Base-by-base conservation (phyloP, 23 tunicate species). In the Styela plicata region DNA sequence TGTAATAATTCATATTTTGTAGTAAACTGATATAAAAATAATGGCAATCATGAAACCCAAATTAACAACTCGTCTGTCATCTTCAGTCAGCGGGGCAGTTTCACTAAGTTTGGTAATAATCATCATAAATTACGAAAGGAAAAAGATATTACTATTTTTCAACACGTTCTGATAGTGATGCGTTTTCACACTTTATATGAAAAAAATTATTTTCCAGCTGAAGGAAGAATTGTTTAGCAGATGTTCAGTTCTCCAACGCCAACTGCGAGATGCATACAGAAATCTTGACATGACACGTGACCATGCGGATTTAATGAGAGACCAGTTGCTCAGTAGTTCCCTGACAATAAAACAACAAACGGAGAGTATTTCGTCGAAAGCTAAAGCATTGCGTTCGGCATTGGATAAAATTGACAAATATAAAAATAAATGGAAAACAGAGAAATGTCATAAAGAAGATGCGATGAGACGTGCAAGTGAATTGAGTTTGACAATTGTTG, bases 251-350 rank as follows among this genome's bases (percentile, higher is more conserved):
- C n/a, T n/a, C n/a, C n/a, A n/a, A n/a, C n/a, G 57, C 57, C 86
- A 74, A 36, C 61, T 88, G 31, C 24, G 25, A 35, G 89, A 90
- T 63, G 89, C 96, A 31, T 68, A 74, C 33, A 52, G 28, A 16
- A 89, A 89, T 16, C 57, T 85, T 24, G 44, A 73, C 7, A 25
- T 82, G 26, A 76, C 96, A 29, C 80, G 74, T 31, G 37, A 85
- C 0, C 84, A 80, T 3, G 78, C 86, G 31, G 89, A 90, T 35
- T 29, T 52, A 36, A 63, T 90, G 71, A 89, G 89, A 21, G 1
- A 76, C 24, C 65, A 65, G 27, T 57, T 76, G 24, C 65, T 16
- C 10, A 20, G 26, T 37, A 36, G 29, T 27, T 33, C 81, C 0
- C 21, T 65, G 0, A 76, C 63, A 69, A 20, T 76, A 65, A 52